Percentiles rank a stretch among this genome's conserved stretches.
Conservation (phyloP, 1,140 invertebrate species). For the Bombus waltoni region DNA sequence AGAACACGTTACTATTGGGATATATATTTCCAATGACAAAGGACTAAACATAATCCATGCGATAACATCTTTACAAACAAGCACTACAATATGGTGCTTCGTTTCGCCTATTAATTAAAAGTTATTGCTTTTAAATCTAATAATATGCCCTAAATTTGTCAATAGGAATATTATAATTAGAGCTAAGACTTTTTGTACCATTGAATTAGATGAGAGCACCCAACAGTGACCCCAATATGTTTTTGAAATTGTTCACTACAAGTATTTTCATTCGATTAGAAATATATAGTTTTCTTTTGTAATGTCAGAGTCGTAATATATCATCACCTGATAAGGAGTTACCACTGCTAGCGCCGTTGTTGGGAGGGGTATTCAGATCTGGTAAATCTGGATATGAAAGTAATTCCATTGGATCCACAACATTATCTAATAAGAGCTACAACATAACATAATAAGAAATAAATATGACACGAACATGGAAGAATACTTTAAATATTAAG, state of each 20-base stretch:
- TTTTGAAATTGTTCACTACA: slow-evolving; percentile 38
- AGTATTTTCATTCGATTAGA: slow-evolving; percentile 19
- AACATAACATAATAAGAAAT: slow-evolving; percentile 72
- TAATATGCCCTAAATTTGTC: slow-evolving; percentile 70
- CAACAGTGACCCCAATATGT: slow-evolving; percentile 65
- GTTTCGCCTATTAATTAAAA: slow-evolving; percentile 61
- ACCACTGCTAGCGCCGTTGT: slow-evolving; percentile 91
- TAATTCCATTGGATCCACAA: slow-evolving; percentile 96
- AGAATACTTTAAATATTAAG: too few species aligned
- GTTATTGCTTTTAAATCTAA: slow-evolving; percentile 67
- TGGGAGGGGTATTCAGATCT: slow-evolving; percentile 93
- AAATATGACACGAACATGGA: too few species aligned
- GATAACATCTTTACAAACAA: slow-evolving; percentile 67
- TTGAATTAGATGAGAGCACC: slow-evolving; percentile 77
- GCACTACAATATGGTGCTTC: slow-evolving; percentile 59
- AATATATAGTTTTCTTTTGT: slow-evolving; percentile 39
- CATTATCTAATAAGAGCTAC: slow-evolving; percentile 94
- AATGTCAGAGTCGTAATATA: slow-evolving; percentile 83
- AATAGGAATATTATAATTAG: slow-evolving; percentile 78
- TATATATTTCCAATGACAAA: slow-evolving; percentile 32
- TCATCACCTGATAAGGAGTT: slow-evolving; percentile 89
- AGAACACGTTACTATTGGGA: slow-evolving; percentile 17
- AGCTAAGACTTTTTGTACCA: slow-evolving; percentile 79
- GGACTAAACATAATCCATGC: slow-evolving; percentile 46
- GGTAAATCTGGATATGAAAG: slow-evolving; percentile 95